phyloP scores from a whole-genome alignment of 2,113 vertebrate genomes.

The Pantherophis guttatus region DNA sequence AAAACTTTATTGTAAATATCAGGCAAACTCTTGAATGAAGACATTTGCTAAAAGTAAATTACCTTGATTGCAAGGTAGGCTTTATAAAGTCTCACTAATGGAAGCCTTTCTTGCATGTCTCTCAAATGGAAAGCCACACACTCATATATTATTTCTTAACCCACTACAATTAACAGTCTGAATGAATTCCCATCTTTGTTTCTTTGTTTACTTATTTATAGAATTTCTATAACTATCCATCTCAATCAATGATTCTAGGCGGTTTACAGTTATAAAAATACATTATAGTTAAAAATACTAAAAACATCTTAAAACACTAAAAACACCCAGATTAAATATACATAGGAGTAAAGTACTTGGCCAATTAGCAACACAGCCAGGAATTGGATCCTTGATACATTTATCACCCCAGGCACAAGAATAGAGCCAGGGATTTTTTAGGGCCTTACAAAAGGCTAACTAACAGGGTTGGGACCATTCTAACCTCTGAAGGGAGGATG shows the following conservation, averaged over 20 bases:
- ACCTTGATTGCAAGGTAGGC: neutral
- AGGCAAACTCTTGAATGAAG: slow-evolving; percentile 26
- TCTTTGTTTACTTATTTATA: neutral
- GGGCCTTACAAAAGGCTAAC: neutral
- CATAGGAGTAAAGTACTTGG: neutral
- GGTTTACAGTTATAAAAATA: neutral
- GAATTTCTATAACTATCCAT: neutral
- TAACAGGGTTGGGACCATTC: neutral
- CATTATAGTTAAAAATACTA: neutral
- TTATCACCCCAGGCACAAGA: neutral
- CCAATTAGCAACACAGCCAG: neutral
- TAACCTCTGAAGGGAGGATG: neutral
- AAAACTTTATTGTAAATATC: slow-evolving; percentile 49
- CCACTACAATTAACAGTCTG: neutral
- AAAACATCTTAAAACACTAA: neutral
- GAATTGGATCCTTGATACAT: neutral
- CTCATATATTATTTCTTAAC: neutral
- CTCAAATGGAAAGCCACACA: neutral
- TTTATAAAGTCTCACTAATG: no score
- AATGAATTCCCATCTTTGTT: neutral
- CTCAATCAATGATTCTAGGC: neutral
- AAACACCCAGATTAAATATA: neutral
- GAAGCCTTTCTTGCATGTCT: neutral
- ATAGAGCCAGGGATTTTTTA: neutral
- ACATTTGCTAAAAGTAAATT: slow-evolving; percentile 34